Percentiles rank a stretch among this genome's conserved stretches.
phyloP scores from a whole-genome alignment of 1,140 invertebrate species.

The Pachyrhynchus sulphureomaculatus region DNA sequence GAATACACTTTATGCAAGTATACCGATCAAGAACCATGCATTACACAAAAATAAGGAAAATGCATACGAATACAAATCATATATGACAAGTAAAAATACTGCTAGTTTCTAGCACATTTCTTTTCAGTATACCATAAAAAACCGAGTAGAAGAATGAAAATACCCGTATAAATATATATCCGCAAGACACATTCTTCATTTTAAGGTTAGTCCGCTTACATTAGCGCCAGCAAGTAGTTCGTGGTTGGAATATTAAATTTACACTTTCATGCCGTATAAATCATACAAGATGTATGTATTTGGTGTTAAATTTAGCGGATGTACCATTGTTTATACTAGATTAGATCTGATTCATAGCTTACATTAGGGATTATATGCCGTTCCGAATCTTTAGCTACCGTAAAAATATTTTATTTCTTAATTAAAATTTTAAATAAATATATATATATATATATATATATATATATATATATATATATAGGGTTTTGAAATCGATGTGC shows the following conservation, averaged over 20 bases:
- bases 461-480: no score
- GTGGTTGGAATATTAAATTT: neutral
- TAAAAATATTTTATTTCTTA: no score
- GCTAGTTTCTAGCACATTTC: neutral
- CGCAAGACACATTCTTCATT: conserved; percentile 1
- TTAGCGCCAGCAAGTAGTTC: neutral
- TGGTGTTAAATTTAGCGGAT: conserved; percentile 14
- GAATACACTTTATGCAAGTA: no score
- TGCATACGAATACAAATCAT: no score
- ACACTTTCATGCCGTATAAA: neutral
- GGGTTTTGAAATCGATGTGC: no score
- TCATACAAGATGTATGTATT: conserved; percentile 8
- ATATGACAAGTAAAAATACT: no score
- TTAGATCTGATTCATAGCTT: conserved; percentile 9
- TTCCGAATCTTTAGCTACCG: no score
- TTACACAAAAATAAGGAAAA: no score
- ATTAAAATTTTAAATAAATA: no score
- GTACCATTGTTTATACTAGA: conserved; percentile 9
- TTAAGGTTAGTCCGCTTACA: neutral
- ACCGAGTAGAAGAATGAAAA: neutral
- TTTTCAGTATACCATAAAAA: neutral
- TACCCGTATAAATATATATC: neutral
- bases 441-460: no score
- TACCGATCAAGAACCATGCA: no score
- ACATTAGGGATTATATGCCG: no score